Base-by-base conservation (phyloP, 2,797 vertebrate genomes). In the Spheniscus humboldti region DNA sequence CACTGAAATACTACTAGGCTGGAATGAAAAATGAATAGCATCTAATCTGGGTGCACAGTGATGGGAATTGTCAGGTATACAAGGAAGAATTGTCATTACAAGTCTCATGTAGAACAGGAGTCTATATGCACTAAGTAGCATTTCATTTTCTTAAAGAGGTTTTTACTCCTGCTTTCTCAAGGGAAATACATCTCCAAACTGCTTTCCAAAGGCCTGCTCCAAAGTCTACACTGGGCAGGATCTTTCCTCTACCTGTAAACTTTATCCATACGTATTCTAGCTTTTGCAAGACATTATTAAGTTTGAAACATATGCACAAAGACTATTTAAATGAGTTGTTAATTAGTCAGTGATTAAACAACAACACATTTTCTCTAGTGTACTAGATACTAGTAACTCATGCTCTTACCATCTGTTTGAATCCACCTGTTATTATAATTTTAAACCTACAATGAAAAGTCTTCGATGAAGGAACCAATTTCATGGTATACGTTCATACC, bases 341-440 rank as follows among this genome's bases (percentile, higher is more conserved):
- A 96, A 94, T 97, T 92, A 96, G 72, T 83, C 68, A 90, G 69
- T 69, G 31, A 82, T 95, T 94, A 92, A 96, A 92, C 63, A 94
- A 95, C 73, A 91, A 30, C 92, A 92, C 39, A 81, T 92, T 95
- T 93, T 89, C 91, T 94, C 87, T 60, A 86, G 82, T 63, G 88
- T 81, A 84, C 76, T 78, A 33, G 89, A 66, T 86, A 81, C 92
- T 96, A 92, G 91, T 89, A 96, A 87, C 77, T 92, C 6, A 0
- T 68, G 37, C 35, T 95, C 60, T 93, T 94, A 80, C 92, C 91
- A 91, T 96, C 95, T 97, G 93, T 90, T 93, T 75, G 35, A 82
- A 89, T 82, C 86, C 90, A 95, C 86, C 86, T 96, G 88, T 79
- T 94, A 81, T 55, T 69, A 81, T 87, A 89, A 91, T 63, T 94